These are phyloP conservation scores for Diplodus sargus DNA, from an alignment of 2,797 vertebrate species.

Conservation along the genomic window DNA sequence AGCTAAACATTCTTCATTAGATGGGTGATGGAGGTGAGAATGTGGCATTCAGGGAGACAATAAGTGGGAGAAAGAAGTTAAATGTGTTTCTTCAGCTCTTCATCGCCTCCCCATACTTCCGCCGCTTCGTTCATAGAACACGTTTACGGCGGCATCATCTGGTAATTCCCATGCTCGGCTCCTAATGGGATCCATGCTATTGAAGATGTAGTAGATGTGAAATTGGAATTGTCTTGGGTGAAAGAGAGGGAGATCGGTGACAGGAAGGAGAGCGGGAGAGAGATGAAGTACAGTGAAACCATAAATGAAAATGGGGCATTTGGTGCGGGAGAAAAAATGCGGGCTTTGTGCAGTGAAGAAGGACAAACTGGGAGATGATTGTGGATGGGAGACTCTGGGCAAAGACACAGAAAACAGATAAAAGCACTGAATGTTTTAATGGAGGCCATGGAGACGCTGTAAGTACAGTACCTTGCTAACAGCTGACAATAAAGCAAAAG, in stretches of 20 bases:
- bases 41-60: constrained; percentile 17
- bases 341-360: constrained; percentile 19
- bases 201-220: constrained; percentile 55
- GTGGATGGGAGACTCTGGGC: constrained; percentile 7
- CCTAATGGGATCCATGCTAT: constrained; percentile 57
- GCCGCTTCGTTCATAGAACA: constrained; percentile 7
- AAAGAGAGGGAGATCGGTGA: constrained; percentile 12
- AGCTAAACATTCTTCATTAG: neutral
- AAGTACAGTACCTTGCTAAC: constrained; percentile 48
- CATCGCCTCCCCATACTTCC: neutral
- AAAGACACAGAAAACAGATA: constrained; percentile 25
- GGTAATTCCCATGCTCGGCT: constrained; percentile 58
- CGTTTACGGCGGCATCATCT: constrained; percentile 41
- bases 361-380: constrained; percentile 44
- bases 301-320: constrained; percentile 17
- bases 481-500: constrained; percentile 49
- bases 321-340: constrained; percentile 8
- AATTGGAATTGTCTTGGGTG: constrained; percentile 57
- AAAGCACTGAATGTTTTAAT: constrained; percentile 42
- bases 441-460: constrained; percentile 37
- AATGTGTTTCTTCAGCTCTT: constrained; percentile 3
- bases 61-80: constrained; percentile 15
- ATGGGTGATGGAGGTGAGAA: neutral
- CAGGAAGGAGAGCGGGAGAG: neutral
- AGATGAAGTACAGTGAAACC: constrained; percentile 27